phyloP scores from a whole-genome alignment of 2,113 vertebrate genomes.

The Salvelinus namaycush region DNA sequence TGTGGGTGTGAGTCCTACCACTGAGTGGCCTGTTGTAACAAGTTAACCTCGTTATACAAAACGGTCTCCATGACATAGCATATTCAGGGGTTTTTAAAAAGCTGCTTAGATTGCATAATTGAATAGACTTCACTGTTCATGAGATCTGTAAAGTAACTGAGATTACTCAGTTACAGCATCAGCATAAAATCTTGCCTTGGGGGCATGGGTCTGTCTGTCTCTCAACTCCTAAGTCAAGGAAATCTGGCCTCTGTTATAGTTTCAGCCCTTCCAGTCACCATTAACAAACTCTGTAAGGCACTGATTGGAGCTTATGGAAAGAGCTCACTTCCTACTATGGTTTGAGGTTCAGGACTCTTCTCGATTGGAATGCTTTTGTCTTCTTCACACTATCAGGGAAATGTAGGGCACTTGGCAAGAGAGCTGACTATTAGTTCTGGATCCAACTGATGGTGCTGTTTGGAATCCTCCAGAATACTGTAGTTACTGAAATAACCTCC shows the following conservation, averaged over 20 bases:
- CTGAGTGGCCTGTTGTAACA: not conserved
- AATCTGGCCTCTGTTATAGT: slow-evolving; percentile 9
- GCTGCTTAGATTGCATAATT: not conserved
- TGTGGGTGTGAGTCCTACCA: not conserved
- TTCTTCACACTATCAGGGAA: slow-evolving; percentile 39
- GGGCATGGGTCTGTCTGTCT: not conserved
- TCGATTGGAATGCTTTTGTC: slow-evolving; percentile 53
- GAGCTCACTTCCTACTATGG: slow-evolving; percentile 46
- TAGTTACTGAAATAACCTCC: slow-evolving; percentile 2
- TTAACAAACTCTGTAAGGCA: slow-evolving; percentile 17
- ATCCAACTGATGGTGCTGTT: slow-evolving; percentile 12
- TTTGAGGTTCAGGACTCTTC: slow-evolving; percentile 27
- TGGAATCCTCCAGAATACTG: slow-evolving; percentile 23
- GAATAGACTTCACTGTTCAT: not conserved
- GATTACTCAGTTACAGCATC: too few relatives aligned
- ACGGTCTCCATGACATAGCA: not conserved
- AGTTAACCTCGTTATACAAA: not conserved
- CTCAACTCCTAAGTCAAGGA: slow-evolving; percentile 11
- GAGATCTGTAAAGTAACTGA: not conserved
- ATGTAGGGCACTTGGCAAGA: slow-evolving; percentile 42
- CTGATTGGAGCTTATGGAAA: slow-evolving; percentile 15
- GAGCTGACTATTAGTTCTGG: slow-evolving; percentile 6
- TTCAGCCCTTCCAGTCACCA: slow-evolving; percentile 21
- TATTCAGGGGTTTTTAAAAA: not conserved
- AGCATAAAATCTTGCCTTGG: too few relatives aligned